phyloP scores from a whole-genome alignment of 1,140 invertebrate genomes.

The Drosophila asahinai region DNA sequence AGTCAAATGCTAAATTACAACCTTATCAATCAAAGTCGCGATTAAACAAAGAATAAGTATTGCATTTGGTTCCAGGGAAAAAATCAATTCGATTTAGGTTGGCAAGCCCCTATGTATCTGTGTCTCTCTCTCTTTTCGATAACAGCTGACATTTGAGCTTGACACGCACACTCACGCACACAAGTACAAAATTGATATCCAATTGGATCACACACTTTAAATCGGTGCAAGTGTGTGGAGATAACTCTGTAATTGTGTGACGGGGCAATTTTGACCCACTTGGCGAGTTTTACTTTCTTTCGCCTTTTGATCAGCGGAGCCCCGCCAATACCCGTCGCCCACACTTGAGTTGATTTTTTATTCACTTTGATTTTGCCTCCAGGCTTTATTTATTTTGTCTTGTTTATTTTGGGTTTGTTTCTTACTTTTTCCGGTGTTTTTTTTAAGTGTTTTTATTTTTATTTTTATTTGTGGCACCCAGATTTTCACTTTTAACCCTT shows the following conservation, averaged over 20 bases:
- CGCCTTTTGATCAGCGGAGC: slow-evolving; percentile 56
- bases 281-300: slow-evolving; percentile 80
- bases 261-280: slow-evolving; percentile 74
- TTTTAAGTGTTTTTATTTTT: slow-evolving; percentile 8
- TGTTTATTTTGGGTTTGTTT: slow-evolving; percentile 19
- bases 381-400: slow-evolving; percentile 30
- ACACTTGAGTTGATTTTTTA: slow-evolving; percentile 23
- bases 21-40: no score
- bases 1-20: no score
- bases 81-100: background rate
- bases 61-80: background rate
- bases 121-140: background rate
- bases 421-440: slow-evolving; percentile 19
- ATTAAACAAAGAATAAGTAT: no score
- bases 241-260: slow-evolving; percentile 34
- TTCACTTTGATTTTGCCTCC: slow-evolving; percentile 9
- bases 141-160: slow-evolving; percentile 4
- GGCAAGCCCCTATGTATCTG: background rate
- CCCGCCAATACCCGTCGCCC: background rate
- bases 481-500: slow-evolving; percentile 75
- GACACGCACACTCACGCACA: slow-evolving; percentile 5
- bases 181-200: slow-evolving; percentile 16
- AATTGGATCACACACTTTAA: slow-evolving; percentile 18
- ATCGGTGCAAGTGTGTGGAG: slow-evolving; percentile 4
- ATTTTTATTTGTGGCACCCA: slow-evolving; percentile 10